These are phyloP conservation scores for Esox niger DNA, from an alignment of 2,113 vertebrate species.

Conservation along the genomic window DNA sequence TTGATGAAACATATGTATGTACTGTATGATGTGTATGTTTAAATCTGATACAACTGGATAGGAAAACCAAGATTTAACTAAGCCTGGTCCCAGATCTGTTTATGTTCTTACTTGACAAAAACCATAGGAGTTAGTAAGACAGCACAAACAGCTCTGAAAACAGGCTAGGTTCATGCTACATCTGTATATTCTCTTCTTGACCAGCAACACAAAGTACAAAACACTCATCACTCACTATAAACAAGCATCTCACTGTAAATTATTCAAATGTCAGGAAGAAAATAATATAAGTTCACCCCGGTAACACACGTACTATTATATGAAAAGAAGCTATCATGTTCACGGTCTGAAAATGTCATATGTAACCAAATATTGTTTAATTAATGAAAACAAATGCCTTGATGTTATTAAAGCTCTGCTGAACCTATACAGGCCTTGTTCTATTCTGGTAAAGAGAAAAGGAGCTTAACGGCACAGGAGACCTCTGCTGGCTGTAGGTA, in stretches of 20 bases:
- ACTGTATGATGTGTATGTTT: neutral
- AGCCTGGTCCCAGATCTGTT: neutral
- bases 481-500: too few species aligned
- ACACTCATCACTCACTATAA: neutral
- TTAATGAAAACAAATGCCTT: neutral
- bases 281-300: neutral
- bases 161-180: neutral
- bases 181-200: neutral
- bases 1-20: conserved; percentile 19
- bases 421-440: neutral
- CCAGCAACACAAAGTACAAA: too few species aligned
- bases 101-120: too few species aligned
- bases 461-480: too few species aligned
- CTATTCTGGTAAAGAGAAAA: neutral
- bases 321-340: neutral
- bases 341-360: neutral
- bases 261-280: conserved; percentile 5
- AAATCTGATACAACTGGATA: neutral
- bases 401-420: neutral
- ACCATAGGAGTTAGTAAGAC: too few species aligned
- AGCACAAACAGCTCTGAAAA: too few species aligned
- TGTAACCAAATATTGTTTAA: neutral
- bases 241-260: conserved; percentile 12
- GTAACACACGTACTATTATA: conserved; percentile 3
- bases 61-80: neutral